Percentiles rank a stretch among this genome's conserved stretches.
phyloP scores from a whole-genome alignment of 2,113 vertebrate genomes.

The Oreochromis niloticus region DNA sequence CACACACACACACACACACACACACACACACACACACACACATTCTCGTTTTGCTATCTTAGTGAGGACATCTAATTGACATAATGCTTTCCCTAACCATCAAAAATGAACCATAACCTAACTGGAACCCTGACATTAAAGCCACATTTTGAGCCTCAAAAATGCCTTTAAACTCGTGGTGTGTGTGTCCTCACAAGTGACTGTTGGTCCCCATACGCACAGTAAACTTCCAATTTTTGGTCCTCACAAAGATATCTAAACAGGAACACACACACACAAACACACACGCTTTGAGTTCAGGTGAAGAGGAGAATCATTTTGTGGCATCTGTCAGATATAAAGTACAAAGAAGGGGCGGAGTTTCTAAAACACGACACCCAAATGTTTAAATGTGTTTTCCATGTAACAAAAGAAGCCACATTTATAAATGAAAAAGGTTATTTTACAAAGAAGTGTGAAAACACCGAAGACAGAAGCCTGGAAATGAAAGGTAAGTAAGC shows the following conservation, averaged over 20 bases:
- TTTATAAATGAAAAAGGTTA: background rate
- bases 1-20: background rate
- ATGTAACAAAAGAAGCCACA: background rate
- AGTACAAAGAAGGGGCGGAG: background rate
- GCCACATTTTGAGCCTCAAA: background rate
- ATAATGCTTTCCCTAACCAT: accelerated
- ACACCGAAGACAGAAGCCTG: background rate
- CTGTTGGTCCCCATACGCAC: background rate
- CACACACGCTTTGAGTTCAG: background rate
- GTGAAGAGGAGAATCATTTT: background rate
- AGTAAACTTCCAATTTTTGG: background rate
- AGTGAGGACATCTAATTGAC: background rate
- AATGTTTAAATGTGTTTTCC: accelerated
- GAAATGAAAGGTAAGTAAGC: background rate
- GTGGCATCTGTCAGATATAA: accelerated
- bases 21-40: background rate
- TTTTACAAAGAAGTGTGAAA: background rate
- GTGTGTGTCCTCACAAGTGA: background rate
- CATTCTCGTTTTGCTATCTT: background rate
- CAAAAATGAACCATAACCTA: background rate
- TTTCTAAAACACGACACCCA: background rate
- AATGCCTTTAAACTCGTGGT: background rate
- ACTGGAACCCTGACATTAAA: background rate
- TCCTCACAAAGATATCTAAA: background rate
- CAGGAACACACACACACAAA: background rate